Evolutionary conservation across 2,797 vertebrate genomes (phyloP).

Genomic region (Acanthurus tractus): DNA sequence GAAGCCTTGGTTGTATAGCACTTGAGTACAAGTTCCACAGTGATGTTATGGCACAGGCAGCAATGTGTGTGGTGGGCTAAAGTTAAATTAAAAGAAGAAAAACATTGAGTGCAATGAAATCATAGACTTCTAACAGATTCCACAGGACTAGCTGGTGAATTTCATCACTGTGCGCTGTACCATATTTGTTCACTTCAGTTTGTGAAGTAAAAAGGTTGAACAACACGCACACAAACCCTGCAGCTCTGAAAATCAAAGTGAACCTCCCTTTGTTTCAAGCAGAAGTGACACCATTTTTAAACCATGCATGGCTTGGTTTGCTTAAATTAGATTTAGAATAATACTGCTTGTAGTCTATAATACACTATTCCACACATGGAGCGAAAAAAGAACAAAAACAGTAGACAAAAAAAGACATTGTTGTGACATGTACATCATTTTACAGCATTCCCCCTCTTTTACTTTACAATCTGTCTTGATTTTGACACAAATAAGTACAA

Average conservation of each 20-base stretch:
- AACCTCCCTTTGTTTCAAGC: constrained; percentile 73
- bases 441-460: constrained; percentile 83
- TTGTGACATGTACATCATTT: constrained; percentile 88
- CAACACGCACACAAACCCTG: constrained; percentile 59
- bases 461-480: constrained; percentile 82
- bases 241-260: constrained; percentile 75
- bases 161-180: constrained; percentile 54
- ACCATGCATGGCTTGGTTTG: constrained; percentile 87
- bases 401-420: constrained; percentile 66
- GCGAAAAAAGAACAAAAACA: constrained; percentile 37
- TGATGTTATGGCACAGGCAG: constrained; percentile 84
- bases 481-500: constrained; percentile 82
- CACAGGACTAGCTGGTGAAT: constrained; percentile 71
- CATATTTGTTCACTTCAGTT: constrained; percentile 67
- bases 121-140: constrained; percentile 76
- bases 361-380: constrained; percentile 90
- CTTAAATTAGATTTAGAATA: constrained; percentile 93
- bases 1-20: constrained; percentile 79
- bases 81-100: constrained; percentile 61
- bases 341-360: constrained; percentile 91
- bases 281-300: constrained; percentile 76
- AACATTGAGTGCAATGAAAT: constrained; percentile 77
- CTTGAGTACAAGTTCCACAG: constrained; percentile 79
- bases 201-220: constrained; percentile 67
- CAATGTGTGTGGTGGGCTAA: constrained; percentile 65